Percentiles rank a stretch among this genome's conserved stretches.
phyloP scores from a whole-genome alignment of 2,888 invertebrate species.

The Mythimna loreyi region DNA sequence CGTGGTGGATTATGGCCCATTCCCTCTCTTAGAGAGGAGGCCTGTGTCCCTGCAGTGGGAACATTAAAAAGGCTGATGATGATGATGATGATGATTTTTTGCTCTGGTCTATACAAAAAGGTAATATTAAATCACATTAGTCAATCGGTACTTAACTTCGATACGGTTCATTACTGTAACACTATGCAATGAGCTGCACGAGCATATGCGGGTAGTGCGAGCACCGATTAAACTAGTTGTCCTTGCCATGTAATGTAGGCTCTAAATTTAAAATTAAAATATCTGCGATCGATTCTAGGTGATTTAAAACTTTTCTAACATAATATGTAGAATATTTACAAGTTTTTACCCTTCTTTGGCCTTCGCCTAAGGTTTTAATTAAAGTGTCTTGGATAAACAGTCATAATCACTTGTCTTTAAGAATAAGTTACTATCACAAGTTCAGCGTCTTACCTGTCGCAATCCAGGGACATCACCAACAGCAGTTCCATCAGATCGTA shows the following conservation, averaged over 20 bases:
- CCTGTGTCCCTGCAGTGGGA: too few relatives aligned
- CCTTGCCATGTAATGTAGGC: slow-evolving; percentile 21
- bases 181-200: slow-evolving; percentile 41
- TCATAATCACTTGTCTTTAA: too few relatives aligned
- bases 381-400: not conserved
- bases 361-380: not conserved
- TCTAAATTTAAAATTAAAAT: slow-evolving; percentile 29
- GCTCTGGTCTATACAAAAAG: not conserved
- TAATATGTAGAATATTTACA: not conserved
- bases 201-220: slow-evolving; percentile 36
- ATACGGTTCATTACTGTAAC: slow-evolving; percentile 23
- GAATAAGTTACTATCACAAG: not conserved
- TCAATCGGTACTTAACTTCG: not conserved
- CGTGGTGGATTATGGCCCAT: too few relatives aligned
- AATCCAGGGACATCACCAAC: slow-evolving; percentile 97
- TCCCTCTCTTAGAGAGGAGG: too few relatives aligned
- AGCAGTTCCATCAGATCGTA: slow-evolving; percentile 96
- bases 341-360: not conserved
- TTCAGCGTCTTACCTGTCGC: slow-evolving; percentile 92
- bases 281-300: not conserved
- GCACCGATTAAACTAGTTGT: slow-evolving; percentile 30
- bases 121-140: not conserved
- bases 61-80: too few relatives aligned
- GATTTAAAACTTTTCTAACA: not conserved
- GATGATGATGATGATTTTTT: too few relatives aligned